Evolutionary conservation across 2,797 vertebrate genomes (phyloP).

Genomic region (Otolemur crassicaudatus): DNA sequence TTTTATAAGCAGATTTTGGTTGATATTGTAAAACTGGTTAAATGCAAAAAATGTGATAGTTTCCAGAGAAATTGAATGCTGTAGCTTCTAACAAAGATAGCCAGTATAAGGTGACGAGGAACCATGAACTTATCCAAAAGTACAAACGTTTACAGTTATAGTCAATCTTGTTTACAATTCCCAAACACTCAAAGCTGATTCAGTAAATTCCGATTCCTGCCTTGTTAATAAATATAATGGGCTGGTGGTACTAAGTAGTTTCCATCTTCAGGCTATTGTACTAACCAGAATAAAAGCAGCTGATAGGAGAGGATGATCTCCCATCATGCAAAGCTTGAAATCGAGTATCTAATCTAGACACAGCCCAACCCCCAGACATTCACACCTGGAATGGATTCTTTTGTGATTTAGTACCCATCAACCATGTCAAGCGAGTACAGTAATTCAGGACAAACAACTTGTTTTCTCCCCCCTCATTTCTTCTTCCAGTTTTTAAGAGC

Average conservation of each 20-base stretch:
- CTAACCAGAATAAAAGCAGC: background rate
- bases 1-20: conserved; percentile 54
- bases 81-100: conserved; percentile 82
- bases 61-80: conserved; percentile 57
- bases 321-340: conserved; percentile 50
- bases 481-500: conserved; percentile 72
- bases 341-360: conserved; percentile 64
- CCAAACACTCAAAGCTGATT: background rate
- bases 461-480: conserved; percentile 61
- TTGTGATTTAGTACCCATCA: conserved; percentile 57
- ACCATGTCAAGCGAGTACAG: conserved; percentile 56
- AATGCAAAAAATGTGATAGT: conserved; percentile 52
- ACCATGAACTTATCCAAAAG: conserved; percentile 71
- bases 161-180: conserved; percentile 44
- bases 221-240: background rate
- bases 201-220: background rate
- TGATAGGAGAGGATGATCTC: background rate
- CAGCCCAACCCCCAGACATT: conserved; percentile 40
- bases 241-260: background rate
- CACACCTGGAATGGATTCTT: conserved; percentile 80
- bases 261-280: conserved; percentile 1
- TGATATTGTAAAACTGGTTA: conserved; percentile 20
- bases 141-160: conserved; percentile 51
- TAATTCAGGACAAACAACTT: conserved; percentile 66
- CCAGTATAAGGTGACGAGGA: conserved; percentile 66